Evolutionary conservation across 2,797 vertebrate genomes (phyloP), one percentile per base, ranked within the genome.

Genomic region (Amazona ochrocephala): DNA sequence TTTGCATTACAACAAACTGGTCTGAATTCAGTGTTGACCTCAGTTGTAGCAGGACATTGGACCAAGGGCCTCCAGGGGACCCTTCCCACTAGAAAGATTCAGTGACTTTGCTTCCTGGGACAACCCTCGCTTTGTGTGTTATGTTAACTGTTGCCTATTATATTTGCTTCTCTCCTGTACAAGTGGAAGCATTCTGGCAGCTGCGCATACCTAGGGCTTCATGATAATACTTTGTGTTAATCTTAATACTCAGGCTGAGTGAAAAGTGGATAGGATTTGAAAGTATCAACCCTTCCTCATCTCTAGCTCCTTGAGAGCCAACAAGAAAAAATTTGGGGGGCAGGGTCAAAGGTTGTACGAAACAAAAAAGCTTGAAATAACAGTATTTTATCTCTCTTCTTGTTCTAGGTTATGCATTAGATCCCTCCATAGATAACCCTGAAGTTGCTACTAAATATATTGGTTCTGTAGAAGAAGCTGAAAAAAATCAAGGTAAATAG

Each of bases 401-500:
- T 87, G 29, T 94, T 93, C n/a, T 92, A 99, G 99, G 99, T 93
- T 99, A 99, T 94, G 99, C 99, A 20, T 97, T 99, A 94, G 99
- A 99, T 97, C 99, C 99, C 30, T 99, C 99, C 56, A 98, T 99
- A 96, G 99, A 99, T 97, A 98, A 97, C 90, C 98, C 98, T 77
- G 98, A 99, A 78, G 94, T 98, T 22, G 76, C 98, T 82, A 98
- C 48, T 89, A 98, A 95, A 90, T 99, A 99, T 72, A 99, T 99
- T 93, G 99, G 99, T 51, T 99, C 99, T 77, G 98, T 99, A 71
- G 99, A 99, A 71, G 99, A 99, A 93, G 99, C 99, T 48, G 99
- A 99, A 97, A 99, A 99, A 97, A 99, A 99, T 94, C 99, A 99
- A 99, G 99, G 99, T 99, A 98, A 95, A 68, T 73, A 74, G 58